phyloP scores from a whole-genome alignment of 2,797 vertebrate genomes.

The Lagodon rhomboides region DNA sequence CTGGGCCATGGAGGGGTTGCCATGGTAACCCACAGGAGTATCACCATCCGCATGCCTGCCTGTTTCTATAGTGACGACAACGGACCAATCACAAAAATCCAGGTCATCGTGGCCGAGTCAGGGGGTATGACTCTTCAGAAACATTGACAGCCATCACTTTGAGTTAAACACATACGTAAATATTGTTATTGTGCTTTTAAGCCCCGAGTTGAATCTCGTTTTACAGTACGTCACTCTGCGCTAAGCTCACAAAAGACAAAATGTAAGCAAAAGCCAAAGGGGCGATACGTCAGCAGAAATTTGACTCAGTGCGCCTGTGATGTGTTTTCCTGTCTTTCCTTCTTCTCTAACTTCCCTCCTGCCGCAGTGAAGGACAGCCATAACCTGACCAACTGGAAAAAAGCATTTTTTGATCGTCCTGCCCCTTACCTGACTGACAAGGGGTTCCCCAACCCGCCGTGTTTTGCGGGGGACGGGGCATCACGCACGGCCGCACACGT shows the following conservation, averaged over 20 bases:
- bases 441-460: constrained; percentile 93
- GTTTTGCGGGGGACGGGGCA: constrained; percentile 73
- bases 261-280: constrained; percentile 24
- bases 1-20: constrained; percentile 88
- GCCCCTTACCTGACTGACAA: constrained; percentile 93
- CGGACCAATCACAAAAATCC: constrained; percentile 95
- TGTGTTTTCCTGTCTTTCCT: not conserved
- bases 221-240: constrained; percentile 34
- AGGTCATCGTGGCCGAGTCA: constrained; percentile 94
- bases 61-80: constrained; percentile 97
- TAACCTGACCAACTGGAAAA: constrained; percentile 95
- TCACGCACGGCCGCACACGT: constrained; percentile 63
- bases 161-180: constrained; percentile 33
- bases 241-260: constrained; percentile 38
- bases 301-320: constrained; percentile 30
- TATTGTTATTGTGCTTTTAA: constrained; percentile 28
- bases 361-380: constrained; percentile 86
- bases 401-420: constrained; percentile 89
- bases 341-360: constrained; percentile 32
- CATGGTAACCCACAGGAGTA: constrained; percentile 92
- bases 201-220: constrained; percentile 25
- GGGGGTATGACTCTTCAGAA: constrained; percentile 87
- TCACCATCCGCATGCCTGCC: constrained; percentile 93
- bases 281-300: constrained; percentile 34
- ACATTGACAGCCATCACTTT: constrained; percentile 63